phyloP scores from a whole-genome alignment of 1,140 invertebrate genomes.

The Stegodyphus mimosarum region DNA sequence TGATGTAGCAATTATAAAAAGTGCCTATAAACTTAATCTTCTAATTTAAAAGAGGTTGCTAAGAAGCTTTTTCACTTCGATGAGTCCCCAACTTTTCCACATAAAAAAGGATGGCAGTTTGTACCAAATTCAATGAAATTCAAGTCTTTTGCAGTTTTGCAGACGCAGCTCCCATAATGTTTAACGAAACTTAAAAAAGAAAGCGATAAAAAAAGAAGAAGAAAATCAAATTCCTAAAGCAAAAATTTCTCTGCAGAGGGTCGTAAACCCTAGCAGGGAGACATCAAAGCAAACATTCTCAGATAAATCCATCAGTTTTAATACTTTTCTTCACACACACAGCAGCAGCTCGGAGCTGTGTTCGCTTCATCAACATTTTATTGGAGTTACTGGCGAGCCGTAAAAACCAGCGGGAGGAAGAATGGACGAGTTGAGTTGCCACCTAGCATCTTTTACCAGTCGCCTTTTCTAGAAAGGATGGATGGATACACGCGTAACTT shows the following conservation, averaged over 20 bases:
- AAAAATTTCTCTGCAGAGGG: slow-evolving; percentile 16
- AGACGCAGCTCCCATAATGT: slow-evolving; percentile 4
- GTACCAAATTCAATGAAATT: slow-evolving; percentile 26
- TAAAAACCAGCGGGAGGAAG: slow-evolving; percentile 10
- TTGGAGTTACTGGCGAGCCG: slow-evolving; percentile 40
- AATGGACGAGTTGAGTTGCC: slow-evolving; percentile 41
- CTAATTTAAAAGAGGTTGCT: too few species aligned
- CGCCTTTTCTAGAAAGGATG: slow-evolving; percentile 6
- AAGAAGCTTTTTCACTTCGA: too few species aligned
- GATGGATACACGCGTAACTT: not conserved
- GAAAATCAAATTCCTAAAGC: slow-evolving; percentile 22
- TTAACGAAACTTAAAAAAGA: slow-evolving; percentile 24
- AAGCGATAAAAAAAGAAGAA: not conserved
- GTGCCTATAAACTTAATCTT: too few species aligned
- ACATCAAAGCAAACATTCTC: slow-evolving; percentile 43
- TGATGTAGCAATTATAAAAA: too few species aligned
- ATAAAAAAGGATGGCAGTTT: too few species aligned
- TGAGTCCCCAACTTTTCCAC: too few species aligned
- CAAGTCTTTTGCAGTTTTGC: slow-evolving; percentile 13
- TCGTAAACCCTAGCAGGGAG: slow-evolving; percentile 26
- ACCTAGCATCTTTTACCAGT: slow-evolving; percentile 10
- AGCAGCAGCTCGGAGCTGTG: not conserved
- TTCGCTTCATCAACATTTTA: slow-evolving; percentile 47
- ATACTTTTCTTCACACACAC: slow-evolving; percentile 25
- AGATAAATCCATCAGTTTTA: slow-evolving; percentile 55